Evolutionary conservation across 2,888 invertebrate genomes (phyloP).

Genomic region (Schizotus pectinicornis): DNA sequence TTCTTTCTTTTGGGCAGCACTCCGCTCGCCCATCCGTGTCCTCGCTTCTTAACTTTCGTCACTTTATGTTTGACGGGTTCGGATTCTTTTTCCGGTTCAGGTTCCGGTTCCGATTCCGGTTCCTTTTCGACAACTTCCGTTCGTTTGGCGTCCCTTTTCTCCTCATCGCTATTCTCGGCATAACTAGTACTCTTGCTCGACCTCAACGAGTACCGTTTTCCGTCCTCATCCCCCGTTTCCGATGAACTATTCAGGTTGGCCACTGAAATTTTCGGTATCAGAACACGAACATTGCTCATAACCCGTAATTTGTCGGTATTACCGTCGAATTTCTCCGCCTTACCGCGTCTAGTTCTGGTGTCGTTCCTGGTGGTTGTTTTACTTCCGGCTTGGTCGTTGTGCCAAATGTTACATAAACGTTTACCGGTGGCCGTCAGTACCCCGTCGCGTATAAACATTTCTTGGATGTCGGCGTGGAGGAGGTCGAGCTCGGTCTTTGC

Average conservation of each 20-base stretch:
- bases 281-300: slow-evolving; percentile 41
- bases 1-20: slow-evolving; percentile 18
- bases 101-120: neutral
- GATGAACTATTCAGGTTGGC: slow-evolving; percentile 16
- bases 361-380: neutral
- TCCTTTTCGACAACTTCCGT: neutral
- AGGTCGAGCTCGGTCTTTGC: slow-evolving; percentile 64
- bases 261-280: slow-evolving; percentile 44
- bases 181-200: slow-evolving; percentile 29
- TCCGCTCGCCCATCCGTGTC: slow-evolving; percentile 12
- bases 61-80: neutral
- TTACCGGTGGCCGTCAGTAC: slow-evolving; percentile 69
- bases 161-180: slow-evolving; percentile 33
- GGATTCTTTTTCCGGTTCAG: neutral
- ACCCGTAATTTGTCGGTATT: slow-evolving; percentile 28
- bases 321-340: slow-evolving; percentile 15
- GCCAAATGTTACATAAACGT: slow-evolving; percentile 67
- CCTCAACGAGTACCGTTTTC: slow-evolving; percentile 24
- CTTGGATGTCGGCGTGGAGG: slow-evolving; percentile 72
- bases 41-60: neutral
- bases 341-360: neutral
- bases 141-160: slow-evolving; percentile 8
- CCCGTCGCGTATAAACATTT: slow-evolving; percentile 72
- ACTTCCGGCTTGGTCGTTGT: slow-evolving; percentile 32
- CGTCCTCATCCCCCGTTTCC: slow-evolving; percentile 26